Base-by-base conservation (phyloP, 2,888 invertebrate species). In the Pandemis cinnamomeana region DNA sequence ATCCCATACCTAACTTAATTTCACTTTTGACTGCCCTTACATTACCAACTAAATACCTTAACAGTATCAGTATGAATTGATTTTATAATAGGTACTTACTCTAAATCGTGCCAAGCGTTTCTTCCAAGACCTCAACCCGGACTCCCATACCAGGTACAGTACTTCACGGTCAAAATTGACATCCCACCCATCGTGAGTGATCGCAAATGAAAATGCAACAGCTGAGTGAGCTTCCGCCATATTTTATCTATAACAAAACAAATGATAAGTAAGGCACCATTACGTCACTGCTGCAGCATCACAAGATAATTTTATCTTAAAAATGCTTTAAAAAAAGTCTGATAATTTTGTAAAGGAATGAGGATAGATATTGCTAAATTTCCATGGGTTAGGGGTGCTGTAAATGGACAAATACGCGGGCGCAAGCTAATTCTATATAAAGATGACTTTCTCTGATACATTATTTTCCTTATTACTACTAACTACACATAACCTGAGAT, bases 141-240 rank as follows among this genome's bases (percentile, higher is more conserved):
- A 98, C 83, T 98, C 96, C 98, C 99, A 99, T 64, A 99, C 98
- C 66, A 99, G 96, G 87, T 98, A 96, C 11, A 99, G 95, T 7
- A 99, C 99, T 93, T 99, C 99, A 75, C 98, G 96, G 89, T 99
- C 99, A 88, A 99, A 99, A 91, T 99, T 98, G 70, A 99, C 98
- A 86, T 99, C 98, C 95, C 99, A 98, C 80, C 99, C 99, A 89
- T 99, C 99, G 89, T 99, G 99, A 77, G 99, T 99, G 84, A 99
- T 98, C 66, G 98, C 96, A 92, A 99, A 99, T 71, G 98, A 98
- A 90, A 99, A 99, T 77, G 99, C 99, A 78, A 99, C 99, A 71
- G 99, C 99, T 78, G 98, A 97, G 95, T 99, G 99, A 80, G 99
- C 99, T 97, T 99, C 99, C 86, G 99, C 99, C 99, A 99, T 99